Base-by-base conservation (phyloP, 2,888 invertebrate species). In the Nowickia ferox region DNA sequence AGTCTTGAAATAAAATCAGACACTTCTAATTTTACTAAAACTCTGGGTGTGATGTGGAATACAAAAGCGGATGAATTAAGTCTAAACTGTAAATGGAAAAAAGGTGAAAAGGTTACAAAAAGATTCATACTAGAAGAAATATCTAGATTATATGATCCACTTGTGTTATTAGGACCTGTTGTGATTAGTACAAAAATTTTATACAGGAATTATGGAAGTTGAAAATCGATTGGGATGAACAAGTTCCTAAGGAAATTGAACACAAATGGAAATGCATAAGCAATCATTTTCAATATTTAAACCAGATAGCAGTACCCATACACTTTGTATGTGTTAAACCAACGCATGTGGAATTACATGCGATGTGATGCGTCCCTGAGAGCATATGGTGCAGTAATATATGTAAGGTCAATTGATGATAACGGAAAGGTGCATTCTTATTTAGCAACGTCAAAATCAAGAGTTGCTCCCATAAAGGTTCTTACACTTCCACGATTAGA, bases 361-460 rank as follows among this genome's bases (percentile, higher is more conserved):
- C n/a, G 15, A 15, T 15, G 13, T 3, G 46, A 4, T 15, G 15
- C 46, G 46, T 46, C 46, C n/a, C n/a, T n/a, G 15, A 46, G 2
- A 15, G 13, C 46, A 46, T 15, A 46, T 15, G 46, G 4, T 46
- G 46, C 46, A 15, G 15, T 6, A 15, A 44, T 44, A 51, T 53
- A 53, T 17, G 17, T 53, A 53, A 17, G 51, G 17, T 53, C 51
- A 11, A 11, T n/a, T 2, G 51, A 53, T 53, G 6, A 17, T 10
- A 9, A 53, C 6, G 51, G 19, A 17, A 53, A 53, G 17, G 51
- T 53, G 51, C 17, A 17, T 53, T 53, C 19, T 17, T 53, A 53
- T 53, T 17, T n/a, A n/a, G n/a, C n/a, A 53, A 53, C 51, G n/a
- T 53, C 51, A 53, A 53, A 53, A 17, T 53, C 51, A 53, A 53